phyloP scores from a whole-genome alignment of 2,113 vertebrate species.

The Colossoma macropomum region DNA sequence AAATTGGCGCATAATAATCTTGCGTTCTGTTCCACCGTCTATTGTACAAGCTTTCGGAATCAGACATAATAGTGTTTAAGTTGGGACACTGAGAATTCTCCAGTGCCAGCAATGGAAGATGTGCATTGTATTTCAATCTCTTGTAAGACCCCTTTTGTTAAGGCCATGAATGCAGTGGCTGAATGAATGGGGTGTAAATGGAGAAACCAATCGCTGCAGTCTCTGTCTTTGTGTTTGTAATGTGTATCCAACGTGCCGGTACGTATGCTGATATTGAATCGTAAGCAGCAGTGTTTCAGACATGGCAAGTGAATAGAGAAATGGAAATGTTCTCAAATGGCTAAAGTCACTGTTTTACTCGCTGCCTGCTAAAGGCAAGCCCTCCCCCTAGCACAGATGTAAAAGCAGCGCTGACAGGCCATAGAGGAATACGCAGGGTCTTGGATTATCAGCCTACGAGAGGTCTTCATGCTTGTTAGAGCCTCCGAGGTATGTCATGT shows the following conservation, averaged over 20 bases:
- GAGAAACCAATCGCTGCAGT: background rate
- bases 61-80: background rate
- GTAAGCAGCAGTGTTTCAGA: background rate
- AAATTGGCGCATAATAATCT: background rate
- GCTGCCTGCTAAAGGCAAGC: background rate
- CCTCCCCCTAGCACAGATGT: constrained; percentile 24
- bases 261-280: background rate
- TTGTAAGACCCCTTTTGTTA: constrained; percentile 6
- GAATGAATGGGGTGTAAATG: background rate
- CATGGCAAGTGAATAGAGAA: background rate
- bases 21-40: background rate
- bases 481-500: constrained; percentile 34
- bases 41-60: background rate
- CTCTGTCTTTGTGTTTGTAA: background rate
- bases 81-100: background rate
- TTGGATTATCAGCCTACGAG: constrained; percentile 32
- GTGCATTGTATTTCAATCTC: background rate
- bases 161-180: constrained; percentile 11
- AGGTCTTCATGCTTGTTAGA: constrained; percentile 35
- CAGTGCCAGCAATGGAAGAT: constrained; percentile 1
- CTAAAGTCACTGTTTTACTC: background rate
- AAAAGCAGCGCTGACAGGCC: constrained; percentile 29
- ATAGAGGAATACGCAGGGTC: constrained; percentile 17
- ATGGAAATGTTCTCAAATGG: background rate
- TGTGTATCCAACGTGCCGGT: background rate